Base-by-base conservation (phyloP, 2,113 vertebrate genomes). In the Lutjanus erythropterus region DNA sequence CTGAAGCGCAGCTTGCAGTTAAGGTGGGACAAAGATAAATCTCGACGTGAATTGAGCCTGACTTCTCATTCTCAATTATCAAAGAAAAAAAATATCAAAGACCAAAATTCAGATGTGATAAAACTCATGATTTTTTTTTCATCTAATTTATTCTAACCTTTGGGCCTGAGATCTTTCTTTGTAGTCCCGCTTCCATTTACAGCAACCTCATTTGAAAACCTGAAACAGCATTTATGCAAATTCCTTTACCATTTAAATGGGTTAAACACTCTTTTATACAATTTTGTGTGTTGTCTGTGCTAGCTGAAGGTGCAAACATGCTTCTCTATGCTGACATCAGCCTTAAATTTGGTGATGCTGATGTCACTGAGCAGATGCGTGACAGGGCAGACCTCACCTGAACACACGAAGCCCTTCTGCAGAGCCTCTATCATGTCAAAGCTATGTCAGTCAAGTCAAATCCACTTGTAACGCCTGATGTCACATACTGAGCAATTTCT, bases 1-100 rank as follows among this genome's bases (percentile, higher is more conserved):
- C 42, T 52, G n/a, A 60, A 33, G 62, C 50, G 31, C 25, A 33
- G n/a, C 68, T 41, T 33, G 47, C 42, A 56, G 61, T 58, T 4
- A 52, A 44, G 33, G 44, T 68, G n/a, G 39, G 21, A 4, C 21
- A 18, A 7, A 42, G 15, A n/a, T 5, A 4, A 6, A 62, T 42
- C 4, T 65, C 19, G 53, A 46, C 44, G n/a, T 69, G 44, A 74
- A 49, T 66, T 33, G 10, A 59, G 52, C 6, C 31, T 33, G 29
- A 60, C 9, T 21, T 8, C 8, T 66, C 35, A 11, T 10, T 42
- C 31, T 53, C 7, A 50, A 19, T 6, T 35, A 37, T 31, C 21
- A 61, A 21, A 15, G 49, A 52, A 59, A 25, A 15, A 44, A 53
- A n/a, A 47, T 4, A 42, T 47, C 10, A 25, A 41, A 80, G 35